phyloP scores from a whole-genome alignment of 37 sponge, comb jelly and placozoan species.

The Ianthella basta region DNA sequence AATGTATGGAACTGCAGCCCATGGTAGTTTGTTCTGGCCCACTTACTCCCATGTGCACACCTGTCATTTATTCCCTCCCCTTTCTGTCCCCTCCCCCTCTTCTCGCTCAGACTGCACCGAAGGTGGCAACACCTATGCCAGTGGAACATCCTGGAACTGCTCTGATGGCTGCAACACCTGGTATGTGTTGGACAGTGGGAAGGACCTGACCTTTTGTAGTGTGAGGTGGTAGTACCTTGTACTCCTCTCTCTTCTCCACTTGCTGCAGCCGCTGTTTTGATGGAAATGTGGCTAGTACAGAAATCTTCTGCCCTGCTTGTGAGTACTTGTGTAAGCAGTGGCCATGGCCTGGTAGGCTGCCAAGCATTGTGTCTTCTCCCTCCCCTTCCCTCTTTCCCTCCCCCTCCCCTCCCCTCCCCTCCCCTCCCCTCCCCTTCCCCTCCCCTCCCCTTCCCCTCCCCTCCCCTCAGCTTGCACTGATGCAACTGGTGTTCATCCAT shows the following conservation, averaged over 20 bases:
- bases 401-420: neutral
- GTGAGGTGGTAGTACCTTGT: neutral
- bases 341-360: too few relatives aligned
- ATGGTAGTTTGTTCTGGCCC: too few relatives aligned
- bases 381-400: neutral
- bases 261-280: neutral
- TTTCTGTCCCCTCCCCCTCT: too few relatives aligned
- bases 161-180: slow-evolving; percentile 34
- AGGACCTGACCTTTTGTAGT: neutral
- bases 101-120: neutral
- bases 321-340: neutral
- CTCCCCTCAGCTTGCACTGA: too few relatives aligned
- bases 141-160: slow-evolving; percentile 13
- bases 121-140: neutral
- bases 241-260: neutral
- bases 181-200: neutral
- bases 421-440: slow-evolving; percentile 1
- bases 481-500: too few relatives aligned
- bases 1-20: neutral
- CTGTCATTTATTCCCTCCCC: too few relatives aligned
- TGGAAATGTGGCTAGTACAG: neutral
- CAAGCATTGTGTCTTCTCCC: too few relatives aligned
- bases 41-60: too few relatives aligned
- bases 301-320: neutral
- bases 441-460: neutral